A percentile compares a stretch with the other conserved stretches of the same genome.
These are phyloP conservation scores for Bubo bubo DNA, from an alignment of 2,113 vertebrate species.

Conservation along the genomic window DNA sequence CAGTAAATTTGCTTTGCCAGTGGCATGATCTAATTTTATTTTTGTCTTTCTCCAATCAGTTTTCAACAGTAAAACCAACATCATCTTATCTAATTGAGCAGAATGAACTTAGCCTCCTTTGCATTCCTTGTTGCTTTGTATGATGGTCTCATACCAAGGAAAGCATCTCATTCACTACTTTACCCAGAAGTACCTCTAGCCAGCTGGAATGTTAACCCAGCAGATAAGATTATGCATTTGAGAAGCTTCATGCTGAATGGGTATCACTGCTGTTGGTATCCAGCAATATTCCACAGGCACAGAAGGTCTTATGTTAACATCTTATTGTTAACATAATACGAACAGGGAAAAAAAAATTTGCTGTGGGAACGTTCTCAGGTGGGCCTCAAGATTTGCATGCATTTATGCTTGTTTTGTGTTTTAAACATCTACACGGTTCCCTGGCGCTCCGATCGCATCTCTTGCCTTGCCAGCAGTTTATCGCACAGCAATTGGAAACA, in stretches of 20 bases:
- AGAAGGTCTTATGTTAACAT: neutral
- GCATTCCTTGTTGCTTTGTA: neutral
- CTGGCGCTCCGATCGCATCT: neutral
- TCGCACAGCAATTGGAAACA: neutral
- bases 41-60: neutral
- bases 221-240: neutral
- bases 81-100: neutral
- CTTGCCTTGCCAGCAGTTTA: neutral
- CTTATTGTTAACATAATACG: neutral
- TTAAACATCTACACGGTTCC: neutral
- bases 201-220: neutral
- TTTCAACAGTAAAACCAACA: neutral
- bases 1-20: neutral
- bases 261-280: neutral
- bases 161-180: neutral
- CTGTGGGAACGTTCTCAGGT: neutral
- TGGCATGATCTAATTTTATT: neutral
- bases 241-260: neutral
- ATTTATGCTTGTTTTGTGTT: neutral
- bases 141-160: neutral
- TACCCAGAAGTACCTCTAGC: neutral
- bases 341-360: neutral
- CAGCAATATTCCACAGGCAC: neutral
- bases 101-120: neutral
- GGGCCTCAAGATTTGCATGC: neutral